These are phyloP conservation scores for Vespertilio murinus DNA, from an alignment of 2,797 vertebrate species.

Conservation along the genomic window DNA sequence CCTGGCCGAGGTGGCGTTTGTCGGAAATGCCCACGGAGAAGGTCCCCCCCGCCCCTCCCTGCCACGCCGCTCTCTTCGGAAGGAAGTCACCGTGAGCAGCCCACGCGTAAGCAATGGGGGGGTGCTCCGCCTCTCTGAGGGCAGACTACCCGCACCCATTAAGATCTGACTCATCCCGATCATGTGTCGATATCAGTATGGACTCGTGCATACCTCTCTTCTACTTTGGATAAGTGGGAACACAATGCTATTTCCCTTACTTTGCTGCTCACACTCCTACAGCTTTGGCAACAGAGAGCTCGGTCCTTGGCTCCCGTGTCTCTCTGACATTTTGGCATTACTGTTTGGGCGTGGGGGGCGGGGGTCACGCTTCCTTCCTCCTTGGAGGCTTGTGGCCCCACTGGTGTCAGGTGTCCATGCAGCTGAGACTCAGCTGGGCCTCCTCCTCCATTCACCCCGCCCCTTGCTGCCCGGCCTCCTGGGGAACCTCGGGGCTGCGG, in stretches of 20 bases:
- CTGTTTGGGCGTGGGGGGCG: not conserved
- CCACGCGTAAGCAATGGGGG: not conserved
- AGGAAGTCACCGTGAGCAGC: not conserved
- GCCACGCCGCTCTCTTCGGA: not conserved
- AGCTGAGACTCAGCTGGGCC: not conserved
- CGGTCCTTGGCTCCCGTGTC: not conserved
- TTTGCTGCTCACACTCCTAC: not conserved
- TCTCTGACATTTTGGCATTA: not conserved
- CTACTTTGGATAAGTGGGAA: not conserved
- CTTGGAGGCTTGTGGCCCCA: not conserved
- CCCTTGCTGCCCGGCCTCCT: accelerated
- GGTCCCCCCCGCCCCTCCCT: not conserved
- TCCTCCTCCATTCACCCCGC: not conserved
- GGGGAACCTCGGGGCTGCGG: not conserved
- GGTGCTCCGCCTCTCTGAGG: not conserved
- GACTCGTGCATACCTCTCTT: not conserved
- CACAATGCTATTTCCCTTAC: not conserved
- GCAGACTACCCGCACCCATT: not conserved
- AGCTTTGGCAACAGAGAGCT: not conserved
- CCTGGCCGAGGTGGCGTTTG: not conserved
- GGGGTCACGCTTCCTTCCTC: not conserved
- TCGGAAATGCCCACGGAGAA: not conserved
- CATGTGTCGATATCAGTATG: not conserved
- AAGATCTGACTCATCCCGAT: not conserved
- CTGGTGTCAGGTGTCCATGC: not conserved